phyloP scores from a whole-genome alignment of 2,113 vertebrate species.

The Lamprologus sp. region DNA sequence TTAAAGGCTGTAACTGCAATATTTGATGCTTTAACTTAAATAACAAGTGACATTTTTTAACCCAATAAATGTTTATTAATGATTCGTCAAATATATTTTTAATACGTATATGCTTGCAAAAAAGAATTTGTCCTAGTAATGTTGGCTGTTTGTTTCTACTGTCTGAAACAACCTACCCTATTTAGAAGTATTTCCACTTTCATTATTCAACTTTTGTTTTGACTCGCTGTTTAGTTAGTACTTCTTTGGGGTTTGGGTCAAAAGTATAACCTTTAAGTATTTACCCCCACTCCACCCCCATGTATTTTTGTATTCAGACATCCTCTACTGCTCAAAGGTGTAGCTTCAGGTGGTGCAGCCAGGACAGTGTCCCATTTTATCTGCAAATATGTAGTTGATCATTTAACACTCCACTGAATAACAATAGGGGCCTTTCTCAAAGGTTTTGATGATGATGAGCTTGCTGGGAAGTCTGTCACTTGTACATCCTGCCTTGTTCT shows the following conservation, averaged over 20 bases:
- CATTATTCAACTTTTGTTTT: background rate
- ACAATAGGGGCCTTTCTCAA: background rate
- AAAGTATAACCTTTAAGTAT: background rate
- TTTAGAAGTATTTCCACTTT: background rate
- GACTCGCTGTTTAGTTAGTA: background rate
- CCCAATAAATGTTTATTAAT: background rate
- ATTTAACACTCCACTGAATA: background rate
- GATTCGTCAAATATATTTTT: background rate
- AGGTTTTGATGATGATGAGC: background rate
- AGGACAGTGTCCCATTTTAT: background rate
- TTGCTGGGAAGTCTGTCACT: background rate
- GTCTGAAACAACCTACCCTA: background rate
- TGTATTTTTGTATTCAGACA: background rate
- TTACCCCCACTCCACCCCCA: background rate
- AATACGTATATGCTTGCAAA: background rate
- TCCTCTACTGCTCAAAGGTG: background rate
- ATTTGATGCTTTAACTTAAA: background rate
- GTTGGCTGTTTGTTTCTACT: background rate
- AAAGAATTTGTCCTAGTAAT: background rate
- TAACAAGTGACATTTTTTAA: background rate
- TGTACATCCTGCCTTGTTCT: background rate
- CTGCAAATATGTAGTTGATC: background rate
- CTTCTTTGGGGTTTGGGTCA: background rate
- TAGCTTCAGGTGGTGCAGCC: background rate
- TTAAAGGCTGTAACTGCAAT: background rate